Evolutionary conservation across 1,140 invertebrate species (phyloP), one percentile per base, ranked within the genome.

Genomic region (Drosophila chauvacae): DNA sequence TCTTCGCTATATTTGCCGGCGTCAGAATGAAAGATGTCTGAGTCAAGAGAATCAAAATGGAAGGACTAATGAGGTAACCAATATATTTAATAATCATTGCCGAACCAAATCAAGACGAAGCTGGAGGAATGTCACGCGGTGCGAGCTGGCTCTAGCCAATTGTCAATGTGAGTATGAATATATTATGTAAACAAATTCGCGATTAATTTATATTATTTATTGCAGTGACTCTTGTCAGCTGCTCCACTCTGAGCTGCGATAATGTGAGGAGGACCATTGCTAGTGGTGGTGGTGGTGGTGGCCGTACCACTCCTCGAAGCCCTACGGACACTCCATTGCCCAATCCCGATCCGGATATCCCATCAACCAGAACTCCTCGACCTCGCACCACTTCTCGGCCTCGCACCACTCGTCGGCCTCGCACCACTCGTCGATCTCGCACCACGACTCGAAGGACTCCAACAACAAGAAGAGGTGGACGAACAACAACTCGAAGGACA

Each of bases 61-160:
- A 35, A 33, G 13, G 6, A 9, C 37, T 5, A 81, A 81, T 35
- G 73, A 72, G 33, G 41, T 81, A 0, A 68, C 77, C 2, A 42
- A 18, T 4, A 7, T 37, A 7, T 42, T 90, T 5, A 90, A 88
- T 33, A 11, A 2, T 3, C 11, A 33, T 16, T 88, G 84, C 14
- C 50, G 84, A 0, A 5, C 0, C 0, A 4, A 0, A 0, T 11
- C 6, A 28, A 6, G 0, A 26, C 9, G 7, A 1, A 48, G 28
- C 9, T 88, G 84, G 84, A 68, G 41, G 0, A 39, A 63, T 26
- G 30, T 88, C 0, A 28, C 77, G 7, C 85, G 81, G 0, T 88
- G 84, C 35, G 50, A 88, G 18, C 23, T 88, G 33, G 14, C 53
- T 7, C 30, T 42, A 0, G 84, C 73, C 16, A 47, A 45, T 47